These are phyloP conservation scores for Ctenicera cuprea DNA, from an alignment of 2,888 invertebrate genomes.

Conservation along the genomic window DNA sequence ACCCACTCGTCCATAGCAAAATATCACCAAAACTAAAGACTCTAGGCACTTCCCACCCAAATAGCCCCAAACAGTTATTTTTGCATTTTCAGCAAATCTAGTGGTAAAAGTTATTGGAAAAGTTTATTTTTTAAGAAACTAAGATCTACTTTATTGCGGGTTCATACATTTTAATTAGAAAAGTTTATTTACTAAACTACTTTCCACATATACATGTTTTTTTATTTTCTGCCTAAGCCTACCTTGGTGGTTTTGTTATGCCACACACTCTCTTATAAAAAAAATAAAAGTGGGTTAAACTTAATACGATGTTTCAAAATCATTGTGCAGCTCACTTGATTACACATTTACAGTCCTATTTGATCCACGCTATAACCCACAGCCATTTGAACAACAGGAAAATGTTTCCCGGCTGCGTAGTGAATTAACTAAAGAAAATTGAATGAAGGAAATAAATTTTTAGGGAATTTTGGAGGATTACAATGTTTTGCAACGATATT, in stretches of 20 bases:
- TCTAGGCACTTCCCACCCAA: no score
- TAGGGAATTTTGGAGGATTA: constrained; percentile 27
- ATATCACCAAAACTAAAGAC: no score
- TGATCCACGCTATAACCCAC: constrained; percentile 8
- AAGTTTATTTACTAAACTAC: no score
- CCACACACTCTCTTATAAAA: background rate
- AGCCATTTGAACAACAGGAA: constrained; percentile 6
- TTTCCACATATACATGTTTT: no score
- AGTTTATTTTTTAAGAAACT: no score
- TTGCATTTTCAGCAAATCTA: no score
- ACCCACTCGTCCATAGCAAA: no score
- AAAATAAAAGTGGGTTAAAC: constrained; percentile 20
- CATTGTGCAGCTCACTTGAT: constrained; percentile 21
- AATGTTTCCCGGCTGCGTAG: constrained; percentile 8
- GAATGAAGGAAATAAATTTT: constrained; percentile 29
- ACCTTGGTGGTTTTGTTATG: background rate
- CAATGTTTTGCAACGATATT: constrained; percentile 30
- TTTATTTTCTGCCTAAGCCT: background rate
- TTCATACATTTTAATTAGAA: no score
- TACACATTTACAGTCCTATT: constrained; percentile 24
- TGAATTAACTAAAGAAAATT: constrained; percentile 19
- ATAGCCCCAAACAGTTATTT: no score
- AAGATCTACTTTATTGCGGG: no score
- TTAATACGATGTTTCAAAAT: constrained; percentile 29
- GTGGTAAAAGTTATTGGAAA: no score